Evolutionary conservation across 2,113 vertebrate genomes (phyloP).

Genomic region (Anarrhichthys ocellatus): DNA sequence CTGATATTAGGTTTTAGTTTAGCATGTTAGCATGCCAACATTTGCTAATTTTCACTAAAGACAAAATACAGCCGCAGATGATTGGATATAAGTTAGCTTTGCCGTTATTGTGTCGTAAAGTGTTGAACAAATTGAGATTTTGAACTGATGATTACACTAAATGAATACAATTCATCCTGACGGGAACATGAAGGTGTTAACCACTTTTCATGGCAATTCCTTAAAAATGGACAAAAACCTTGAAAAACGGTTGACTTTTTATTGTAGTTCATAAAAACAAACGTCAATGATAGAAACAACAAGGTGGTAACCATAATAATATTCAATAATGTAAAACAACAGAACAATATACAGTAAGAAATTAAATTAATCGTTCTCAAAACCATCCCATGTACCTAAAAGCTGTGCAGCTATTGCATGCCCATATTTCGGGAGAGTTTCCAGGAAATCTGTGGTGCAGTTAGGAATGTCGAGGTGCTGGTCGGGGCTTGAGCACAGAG

Average conservation of each 20-base stretch:
- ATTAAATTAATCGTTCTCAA: conserved; percentile 76
- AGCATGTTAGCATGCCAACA: background rate
- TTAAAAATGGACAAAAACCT: conserved; percentile 5
- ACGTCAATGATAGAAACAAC: conserved; percentile 78
- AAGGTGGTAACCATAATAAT: conserved; percentile 72
- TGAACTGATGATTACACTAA: background rate
- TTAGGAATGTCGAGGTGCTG: conserved; percentile 78
- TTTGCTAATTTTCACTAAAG: background rate
- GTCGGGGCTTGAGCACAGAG: conserved; percentile 45
- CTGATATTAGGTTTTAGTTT: background rate
- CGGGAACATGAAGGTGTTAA: background rate
- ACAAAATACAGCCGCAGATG: background rate
- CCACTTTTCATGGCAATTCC: background rate
- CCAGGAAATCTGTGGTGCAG: conserved; percentile 51
- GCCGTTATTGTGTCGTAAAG: background rate
- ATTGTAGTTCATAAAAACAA: conserved; percentile 80
- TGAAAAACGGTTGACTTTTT: conserved; percentile 72
- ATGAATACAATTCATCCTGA: background rate
- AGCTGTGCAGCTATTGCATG: conserved; percentile 54
- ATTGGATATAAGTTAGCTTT: background rate
- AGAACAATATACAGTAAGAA: conserved; percentile 74
- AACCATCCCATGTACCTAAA: conserved; percentile 64
- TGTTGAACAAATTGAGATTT: background rate
- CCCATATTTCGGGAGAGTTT: conserved; percentile 49
- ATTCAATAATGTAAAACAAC: conserved; percentile 75